Percentiles rank a stretch among this genome's conserved stretches.
Conservation (phyloP, 2,888 invertebrate species). For the Microplitis manilae region DNA sequence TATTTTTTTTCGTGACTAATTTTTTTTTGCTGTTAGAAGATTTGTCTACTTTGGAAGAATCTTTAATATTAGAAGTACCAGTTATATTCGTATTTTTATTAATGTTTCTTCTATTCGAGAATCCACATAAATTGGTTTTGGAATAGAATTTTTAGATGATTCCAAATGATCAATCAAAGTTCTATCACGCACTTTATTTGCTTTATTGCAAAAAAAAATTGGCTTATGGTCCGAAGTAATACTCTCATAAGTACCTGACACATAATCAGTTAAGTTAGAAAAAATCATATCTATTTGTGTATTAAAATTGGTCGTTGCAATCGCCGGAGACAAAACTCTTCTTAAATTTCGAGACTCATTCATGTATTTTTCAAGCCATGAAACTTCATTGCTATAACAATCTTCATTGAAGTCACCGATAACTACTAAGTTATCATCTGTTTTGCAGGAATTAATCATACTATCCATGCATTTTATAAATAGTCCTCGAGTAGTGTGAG, state of each 20-base stretch:
- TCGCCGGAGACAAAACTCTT: neutral
- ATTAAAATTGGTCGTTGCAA: constrained; percentile 3
- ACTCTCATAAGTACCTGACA: constrained; percentile 17
- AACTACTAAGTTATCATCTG: neutral
- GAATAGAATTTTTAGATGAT: neutral
- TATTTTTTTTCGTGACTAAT: too few relatives aligned
- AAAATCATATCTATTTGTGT: constrained; percentile 23
- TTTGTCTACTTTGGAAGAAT: neutral
- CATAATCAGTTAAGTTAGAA: neutral
- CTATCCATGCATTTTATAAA: neutral
- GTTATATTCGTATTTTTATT: neutral
- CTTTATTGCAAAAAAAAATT: constrained; percentile 15
- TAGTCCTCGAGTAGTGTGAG: neutral
- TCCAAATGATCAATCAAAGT: neutral
- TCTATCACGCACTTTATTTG: neutral
- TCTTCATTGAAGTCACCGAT: constrained; percentile 13
- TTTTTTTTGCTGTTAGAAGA: too few relatives aligned
- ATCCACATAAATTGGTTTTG: neutral
- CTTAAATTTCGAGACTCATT: neutral
- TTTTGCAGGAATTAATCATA: too few relatives aligned
- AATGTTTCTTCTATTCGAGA: neutral
- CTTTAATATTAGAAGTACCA: neutral
- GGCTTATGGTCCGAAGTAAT: constrained; percentile 16
- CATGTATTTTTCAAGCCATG: constrained; percentile 15
- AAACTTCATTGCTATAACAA: neutral